Base-by-base conservation (phyloP, 2,797 vertebrate genomes). In the Dryobates pubescens region DNA sequence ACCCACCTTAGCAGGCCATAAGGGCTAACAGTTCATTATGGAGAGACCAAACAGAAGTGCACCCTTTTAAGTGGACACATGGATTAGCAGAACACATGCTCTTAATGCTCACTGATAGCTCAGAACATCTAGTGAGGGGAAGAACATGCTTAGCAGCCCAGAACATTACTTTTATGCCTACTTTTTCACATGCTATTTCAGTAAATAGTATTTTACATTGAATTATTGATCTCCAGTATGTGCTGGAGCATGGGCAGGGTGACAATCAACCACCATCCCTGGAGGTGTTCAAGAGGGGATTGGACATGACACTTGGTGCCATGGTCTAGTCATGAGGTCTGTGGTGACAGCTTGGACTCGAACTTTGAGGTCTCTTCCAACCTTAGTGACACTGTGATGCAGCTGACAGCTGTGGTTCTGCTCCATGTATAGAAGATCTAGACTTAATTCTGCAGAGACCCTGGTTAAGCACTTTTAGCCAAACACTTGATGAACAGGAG, bases 31-130 rank as follows among this genome's bases (percentile, higher is more conserved):
- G 24, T 2, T 34, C 23, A 17, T 49, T 24, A 18, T 38, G 23
- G 10, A 68, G 49, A 84, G 7, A 57, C 2, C 8, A 30, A 24
- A 36, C 11, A 58, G 22, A 9, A 41, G 3, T 7, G 0, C 45
- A 54, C 7, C 20, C 13, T 30, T 30, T 9, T 41, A 65, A 54
- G 12, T 2, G 20, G 56, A 38, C 1, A 3, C 3, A 4, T 1
- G 51, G 20, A 51, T 74, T 32, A 9, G 38, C 69, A 15, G n/a
- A 47, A 34, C 3, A 9, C 11, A 54, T 9, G 13, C 3, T 47
- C 36, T 68, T 69, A 24, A 11, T 20, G 6, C 43, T 58, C 20
- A 0, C 9, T 16, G 38, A 9, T 45, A 41, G 26, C 34, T 9
- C 29, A 4, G 45, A n/a, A 47, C 30, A 72, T 13, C 6, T 19